Conservation (phyloP, 1,140 invertebrate species). For the Hermatobates lingyangjiaoensis region DNA sequence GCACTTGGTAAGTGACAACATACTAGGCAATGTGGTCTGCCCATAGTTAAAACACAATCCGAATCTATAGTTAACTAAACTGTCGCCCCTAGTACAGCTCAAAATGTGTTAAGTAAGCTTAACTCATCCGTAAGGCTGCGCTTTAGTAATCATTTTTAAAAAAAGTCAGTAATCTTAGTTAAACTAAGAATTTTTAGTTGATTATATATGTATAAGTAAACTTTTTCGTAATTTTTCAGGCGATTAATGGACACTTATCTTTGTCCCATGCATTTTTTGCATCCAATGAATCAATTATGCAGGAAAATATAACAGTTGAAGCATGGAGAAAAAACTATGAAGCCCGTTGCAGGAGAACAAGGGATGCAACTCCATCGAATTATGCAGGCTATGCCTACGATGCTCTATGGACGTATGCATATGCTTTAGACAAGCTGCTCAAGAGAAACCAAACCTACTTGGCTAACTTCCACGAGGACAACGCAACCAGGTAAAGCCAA, state of each 20-base stretch:
- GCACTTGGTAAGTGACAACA: too few relatives aligned
- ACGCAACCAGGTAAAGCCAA: slow-evolving; percentile 37
- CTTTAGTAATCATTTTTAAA: too few relatives aligned
- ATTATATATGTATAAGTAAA: not conserved
- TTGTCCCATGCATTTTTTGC: slow-evolving; percentile 48
- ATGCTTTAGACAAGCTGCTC: slow-evolving; percentile 43
- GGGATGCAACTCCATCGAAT: slow-evolving; percentile 17
- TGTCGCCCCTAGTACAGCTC: too few relatives aligned
- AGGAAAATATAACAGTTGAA: slow-evolving; percentile 38
- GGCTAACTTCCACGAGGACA: slow-evolving; percentile 34
- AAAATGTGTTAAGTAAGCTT: too few relatives aligned
- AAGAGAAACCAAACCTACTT: slow-evolving; percentile 34
- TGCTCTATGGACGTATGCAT: slow-evolving; percentile 66
- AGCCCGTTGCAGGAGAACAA: slow-evolving; percentile 14
- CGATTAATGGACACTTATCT: slow-evolving; percentile 55
- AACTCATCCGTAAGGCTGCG: too few relatives aligned
- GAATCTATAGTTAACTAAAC: too few relatives aligned
- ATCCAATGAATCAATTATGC: slow-evolving; percentile 36
- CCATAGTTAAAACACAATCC: too few relatives aligned
- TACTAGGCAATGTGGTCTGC: too few relatives aligned
- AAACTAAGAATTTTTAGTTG: not conserved
- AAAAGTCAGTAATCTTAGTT: too few relatives aligned
- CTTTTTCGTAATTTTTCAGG: slow-evolving; percentile 24
- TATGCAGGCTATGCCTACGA: slow-evolving; percentile 68
- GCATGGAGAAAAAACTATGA: slow-evolving; percentile 34